These are phyloP conservation scores for Mimachlamys varia DNA, from an alignment of 2,888 invertebrate species.

Conservation along the genomic window DNA sequence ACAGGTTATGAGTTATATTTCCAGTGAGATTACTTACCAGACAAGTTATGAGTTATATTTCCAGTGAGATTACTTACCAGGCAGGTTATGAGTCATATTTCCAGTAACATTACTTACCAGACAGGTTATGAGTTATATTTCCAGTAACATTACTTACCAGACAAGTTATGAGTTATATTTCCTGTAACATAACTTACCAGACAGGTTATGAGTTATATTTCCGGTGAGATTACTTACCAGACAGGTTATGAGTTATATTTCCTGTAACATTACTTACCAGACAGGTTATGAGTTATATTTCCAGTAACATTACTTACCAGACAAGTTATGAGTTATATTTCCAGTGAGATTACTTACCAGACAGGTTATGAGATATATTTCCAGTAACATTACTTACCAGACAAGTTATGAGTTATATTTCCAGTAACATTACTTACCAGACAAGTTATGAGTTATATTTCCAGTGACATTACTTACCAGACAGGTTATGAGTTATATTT, in stretches of 20 bases:
- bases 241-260: background rate
- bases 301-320: background rate
- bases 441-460: background rate
- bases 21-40: constrained; percentile 1
- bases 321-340: background rate
- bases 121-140: background rate
- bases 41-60: background rate
- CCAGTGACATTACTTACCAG: constrained; percentile 5
- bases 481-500: background rate
- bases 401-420: background rate
- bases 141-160: background rate
- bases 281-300: background rate
- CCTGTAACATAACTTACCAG: background rate
- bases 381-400: background rate
- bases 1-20: background rate
- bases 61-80: constrained; percentile 1
- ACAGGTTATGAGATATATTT: background rate
- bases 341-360: constrained; percentile 1
- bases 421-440: background rate
- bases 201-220: background rate
- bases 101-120: background rate
- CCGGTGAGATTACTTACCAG: background rate
- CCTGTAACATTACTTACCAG: background rate
- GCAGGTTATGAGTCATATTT: background rate
- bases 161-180: background rate